These are phyloP conservation scores for Alca torda DNA, from an alignment of 2,797 vertebrate species.

Conservation along the genomic window DNA sequence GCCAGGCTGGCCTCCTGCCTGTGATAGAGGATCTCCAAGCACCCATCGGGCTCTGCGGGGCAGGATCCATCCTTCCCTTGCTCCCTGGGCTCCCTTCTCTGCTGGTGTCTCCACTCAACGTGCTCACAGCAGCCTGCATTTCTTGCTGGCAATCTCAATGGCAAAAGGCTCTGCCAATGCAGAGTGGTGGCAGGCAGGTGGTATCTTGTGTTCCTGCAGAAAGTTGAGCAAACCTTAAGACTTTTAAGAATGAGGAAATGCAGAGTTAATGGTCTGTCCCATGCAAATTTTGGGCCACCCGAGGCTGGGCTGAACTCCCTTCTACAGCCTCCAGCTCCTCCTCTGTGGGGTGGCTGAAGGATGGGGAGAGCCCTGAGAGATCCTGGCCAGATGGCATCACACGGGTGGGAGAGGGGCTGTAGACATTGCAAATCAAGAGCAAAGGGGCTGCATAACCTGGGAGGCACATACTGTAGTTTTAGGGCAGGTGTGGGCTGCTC, in stretches of 20 bases:
- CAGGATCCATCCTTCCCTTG: not conserved
- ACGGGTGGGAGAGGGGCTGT: not conserved
- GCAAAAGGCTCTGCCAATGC: not conserved
- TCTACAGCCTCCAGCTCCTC: not conserved
- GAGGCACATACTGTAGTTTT: not conserved
- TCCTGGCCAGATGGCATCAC: not conserved
- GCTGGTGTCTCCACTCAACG: not conserved
- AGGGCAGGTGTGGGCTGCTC: not conserved
- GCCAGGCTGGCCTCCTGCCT: not conserved
- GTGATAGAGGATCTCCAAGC: not conserved
- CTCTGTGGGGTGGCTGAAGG: not conserved
- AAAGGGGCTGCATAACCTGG: not conserved
- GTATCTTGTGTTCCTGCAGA: not conserved
- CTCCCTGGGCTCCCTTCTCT: not conserved
- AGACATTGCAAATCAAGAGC: not conserved
- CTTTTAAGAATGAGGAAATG: not conserved
- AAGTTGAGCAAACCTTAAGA: not conserved
- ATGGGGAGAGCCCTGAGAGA: not conserved
- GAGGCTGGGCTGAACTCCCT: not conserved
- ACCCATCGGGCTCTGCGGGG: fast-evolving
- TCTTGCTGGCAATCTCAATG: not conserved
- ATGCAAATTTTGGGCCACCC: not conserved
- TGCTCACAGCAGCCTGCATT: not conserved
- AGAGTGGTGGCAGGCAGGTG: not conserved
- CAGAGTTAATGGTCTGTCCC: not conserved